A percentile compares a stretch with the other conserved stretches of the same genome.
Evolutionary conservation across 2,113 vertebrate species (phyloP).

Genomic region (Martes martes): DNA sequence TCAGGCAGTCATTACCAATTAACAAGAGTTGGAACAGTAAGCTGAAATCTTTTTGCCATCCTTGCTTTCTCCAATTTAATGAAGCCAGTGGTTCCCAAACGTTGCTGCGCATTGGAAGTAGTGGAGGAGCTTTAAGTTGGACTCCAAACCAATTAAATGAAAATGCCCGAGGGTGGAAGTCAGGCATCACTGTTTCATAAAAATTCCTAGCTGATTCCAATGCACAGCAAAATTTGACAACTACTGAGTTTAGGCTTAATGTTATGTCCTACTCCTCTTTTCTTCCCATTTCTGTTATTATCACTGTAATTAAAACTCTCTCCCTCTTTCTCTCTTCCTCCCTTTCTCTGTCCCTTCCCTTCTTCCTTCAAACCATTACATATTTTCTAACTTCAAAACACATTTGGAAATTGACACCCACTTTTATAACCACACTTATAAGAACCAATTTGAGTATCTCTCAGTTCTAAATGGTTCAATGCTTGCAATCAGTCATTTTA

Average conservation of each 20-base stretch:
- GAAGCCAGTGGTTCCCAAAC: not conserved
- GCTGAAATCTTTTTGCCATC: not conserved
- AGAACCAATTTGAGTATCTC: not conserved
- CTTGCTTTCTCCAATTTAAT: not conserved
- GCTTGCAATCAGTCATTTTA: not conserved
- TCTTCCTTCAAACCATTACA: not conserved
- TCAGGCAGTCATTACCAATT: not conserved
- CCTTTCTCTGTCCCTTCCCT: not conserved
- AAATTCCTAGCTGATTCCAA: not conserved
- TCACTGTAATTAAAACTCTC: not conserved
- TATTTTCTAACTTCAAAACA: constrained; percentile 29
- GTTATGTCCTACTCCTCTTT: not conserved
- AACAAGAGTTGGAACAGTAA: not conserved
- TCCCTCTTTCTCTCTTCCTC: not conserved
- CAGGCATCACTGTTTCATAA: not conserved
- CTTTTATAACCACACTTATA: constrained; percentile 16
- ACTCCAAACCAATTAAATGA: not conserved
- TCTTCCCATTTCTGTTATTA: not conserved
- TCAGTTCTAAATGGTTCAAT: constrained; percentile 14
- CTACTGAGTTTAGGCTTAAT: not conserved
- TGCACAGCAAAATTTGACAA: not conserved
- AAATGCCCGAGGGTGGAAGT: not conserved
- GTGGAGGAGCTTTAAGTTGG: not conserved
- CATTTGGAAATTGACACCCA: constrained; percentile 4
- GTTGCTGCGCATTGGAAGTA: not conserved